Conservation (phyloP, 2,113 vertebrate species). For the Oreochromis spilurus region DNA sequence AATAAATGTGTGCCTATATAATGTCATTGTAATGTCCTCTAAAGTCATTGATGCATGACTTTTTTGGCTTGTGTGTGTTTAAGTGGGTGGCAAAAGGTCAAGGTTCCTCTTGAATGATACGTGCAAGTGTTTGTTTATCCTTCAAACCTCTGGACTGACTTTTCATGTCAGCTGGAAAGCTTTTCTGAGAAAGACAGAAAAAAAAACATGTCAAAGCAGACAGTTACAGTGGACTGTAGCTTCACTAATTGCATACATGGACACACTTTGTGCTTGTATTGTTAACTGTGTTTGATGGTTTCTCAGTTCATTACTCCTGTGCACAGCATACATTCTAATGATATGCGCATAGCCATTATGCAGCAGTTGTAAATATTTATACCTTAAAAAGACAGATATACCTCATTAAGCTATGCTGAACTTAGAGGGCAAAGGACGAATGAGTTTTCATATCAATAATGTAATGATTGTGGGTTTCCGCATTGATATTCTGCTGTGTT, state of each 20-base stretch:
- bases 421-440: constrained; percentile 48
- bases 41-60: neutral
- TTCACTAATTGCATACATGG: constrained; percentile 40
- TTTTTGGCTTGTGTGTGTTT: neutral
- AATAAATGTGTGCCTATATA: neutral
- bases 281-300: constrained; percentile 44
- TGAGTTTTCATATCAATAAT: constrained; percentile 44
- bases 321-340: constrained; percentile 37
- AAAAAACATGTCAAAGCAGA: neutral
- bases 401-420: constrained; percentile 46
- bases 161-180: neutral
- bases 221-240: constrained; percentile 20
- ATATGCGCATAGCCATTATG: constrained; percentile 20
- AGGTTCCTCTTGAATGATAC: neutral
- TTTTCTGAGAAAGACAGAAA: neutral
- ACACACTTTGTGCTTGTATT: constrained; percentile 27
- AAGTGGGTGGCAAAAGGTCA: neutral
- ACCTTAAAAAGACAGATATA: constrained; percentile 24
- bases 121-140: neutral
- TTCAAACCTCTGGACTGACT: neutral
- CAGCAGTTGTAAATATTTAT: constrained; percentile 52
- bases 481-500: constrained; percentile 41
- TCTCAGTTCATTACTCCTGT: constrained; percentile 51
- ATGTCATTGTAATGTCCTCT: neutral
- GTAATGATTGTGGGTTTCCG: constrained; percentile 32